Percentiles rank a stretch among this genome's conserved stretches.
Conservation (phyloP, 2,888 invertebrate genomes). For the Mesoligia furuncula region DNA sequence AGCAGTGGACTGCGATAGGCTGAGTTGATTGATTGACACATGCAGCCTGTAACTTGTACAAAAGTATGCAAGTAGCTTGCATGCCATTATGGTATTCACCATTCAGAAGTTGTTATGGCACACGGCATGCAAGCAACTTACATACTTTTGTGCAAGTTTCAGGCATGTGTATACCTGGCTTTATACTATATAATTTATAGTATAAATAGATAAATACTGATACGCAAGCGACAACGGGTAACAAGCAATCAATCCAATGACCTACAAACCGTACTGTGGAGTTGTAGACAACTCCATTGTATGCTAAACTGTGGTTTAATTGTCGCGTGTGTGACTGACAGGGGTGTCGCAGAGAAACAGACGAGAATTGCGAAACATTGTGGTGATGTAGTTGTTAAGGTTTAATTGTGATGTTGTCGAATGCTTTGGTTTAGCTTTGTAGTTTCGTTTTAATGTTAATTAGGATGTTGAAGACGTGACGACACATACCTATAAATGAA, state of each 20-base stretch:
- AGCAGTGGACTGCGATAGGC: too few species aligned
- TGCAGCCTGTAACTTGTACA: too few species aligned
- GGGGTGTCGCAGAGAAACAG: conserved; percentile 49
- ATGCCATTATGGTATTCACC: too few species aligned
- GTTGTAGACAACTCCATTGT: conserved; percentile 78
- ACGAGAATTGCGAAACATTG: conserved; percentile 15
- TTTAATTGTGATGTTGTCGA: conserved; percentile 32
- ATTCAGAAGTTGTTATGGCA: too few species aligned
- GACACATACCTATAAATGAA: neutral
- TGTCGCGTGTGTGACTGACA: conserved; percentile 67
- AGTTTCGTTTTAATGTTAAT: conserved; percentile 23
- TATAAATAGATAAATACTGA: conserved; percentile 40
- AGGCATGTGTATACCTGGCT: too few species aligned
- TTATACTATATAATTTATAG: too few species aligned
- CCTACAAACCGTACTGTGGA: conserved; percentile 72
- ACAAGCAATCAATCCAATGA: conserved; percentile 77
- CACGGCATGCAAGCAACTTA: too few species aligned
- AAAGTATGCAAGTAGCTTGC: too few species aligned
- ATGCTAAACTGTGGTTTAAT: conserved; percentile 80
- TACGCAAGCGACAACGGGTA: conserved; percentile 57
- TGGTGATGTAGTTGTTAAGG: conserved; percentile 25
- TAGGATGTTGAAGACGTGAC: neutral
- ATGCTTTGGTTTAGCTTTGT: conserved; percentile 26
- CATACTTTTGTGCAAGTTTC: too few species aligned
- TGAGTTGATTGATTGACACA: too few species aligned